Evolutionary conservation across 2,113 vertebrate genomes (phyloP).

Genomic region (Regulus satrapa): DNA sequence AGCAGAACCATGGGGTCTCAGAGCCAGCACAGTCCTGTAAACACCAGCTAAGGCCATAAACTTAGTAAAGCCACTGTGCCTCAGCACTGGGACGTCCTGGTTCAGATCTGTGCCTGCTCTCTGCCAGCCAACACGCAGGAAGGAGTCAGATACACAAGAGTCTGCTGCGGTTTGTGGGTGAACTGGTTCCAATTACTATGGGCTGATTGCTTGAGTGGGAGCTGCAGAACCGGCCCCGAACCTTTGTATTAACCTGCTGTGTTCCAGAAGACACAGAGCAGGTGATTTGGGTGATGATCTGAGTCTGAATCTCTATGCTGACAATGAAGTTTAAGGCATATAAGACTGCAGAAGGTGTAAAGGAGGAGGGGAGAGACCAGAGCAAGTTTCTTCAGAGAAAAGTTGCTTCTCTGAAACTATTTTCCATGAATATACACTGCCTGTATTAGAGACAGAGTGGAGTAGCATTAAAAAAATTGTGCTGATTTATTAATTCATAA

Average conservation of each 20-base stretch:
- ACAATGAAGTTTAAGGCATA: not conserved
- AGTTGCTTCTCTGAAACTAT: not conserved
- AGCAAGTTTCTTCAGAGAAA: not conserved
- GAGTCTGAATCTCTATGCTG: not conserved
- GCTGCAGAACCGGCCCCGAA: not conserved
- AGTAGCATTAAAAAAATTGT: not conserved
- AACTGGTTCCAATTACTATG: slow-evolving; percentile 39
- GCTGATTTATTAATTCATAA: not conserved
- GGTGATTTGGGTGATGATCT: not conserved
- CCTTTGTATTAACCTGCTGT: not conserved
- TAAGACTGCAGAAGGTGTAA: not conserved
- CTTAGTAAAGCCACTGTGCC: not conserved
- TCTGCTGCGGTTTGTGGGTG: slow-evolving; percentile 47
- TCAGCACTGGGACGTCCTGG: not conserved
- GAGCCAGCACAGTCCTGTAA: not conserved
- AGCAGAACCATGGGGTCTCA: not conserved
- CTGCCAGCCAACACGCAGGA: not conserved
- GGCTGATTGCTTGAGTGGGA: slow-evolving; percentile 18
- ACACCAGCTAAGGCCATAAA: not conserved
- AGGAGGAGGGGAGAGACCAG: not conserved
- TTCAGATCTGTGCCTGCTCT: not conserved
- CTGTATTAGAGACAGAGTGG: not conserved
- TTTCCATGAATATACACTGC: not conserved
- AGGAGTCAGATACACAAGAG: not conserved
- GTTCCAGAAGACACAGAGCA: not conserved